Base-by-base conservation (phyloP, 2,888 invertebrate genomes). In the Drosophila ezoana region DNA sequence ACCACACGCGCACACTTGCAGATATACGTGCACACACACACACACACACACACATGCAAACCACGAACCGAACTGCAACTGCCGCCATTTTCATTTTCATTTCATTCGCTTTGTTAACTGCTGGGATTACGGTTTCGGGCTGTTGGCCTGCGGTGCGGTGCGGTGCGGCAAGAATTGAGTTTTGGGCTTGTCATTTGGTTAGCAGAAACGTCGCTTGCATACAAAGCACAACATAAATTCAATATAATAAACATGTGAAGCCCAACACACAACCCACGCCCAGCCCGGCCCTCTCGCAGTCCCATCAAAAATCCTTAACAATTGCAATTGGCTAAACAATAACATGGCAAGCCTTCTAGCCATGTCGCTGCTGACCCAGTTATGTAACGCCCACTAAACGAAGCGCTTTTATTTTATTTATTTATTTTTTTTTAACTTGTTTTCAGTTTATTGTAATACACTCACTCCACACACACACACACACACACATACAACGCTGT, bases 271-370 rank as follows among this genome's bases (percentile, higher is more conserved):
- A 28, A 28, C 28, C 16, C 5, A 14, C n/a, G 20, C 9, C 38
- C 23, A 4, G 1, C 23, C 3, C 8, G 1, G 20, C 1, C 28
- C 8, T n/a, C 43, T 18, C 28, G 33, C 38, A 61, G 32, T 40
- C 48, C 60, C 33, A 54, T 44, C 54, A 37, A 35, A 45, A 54
- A 54, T 54, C 23, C 44, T 74, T 61, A 66, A 66, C 79, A 78
- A 73, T 76, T 67, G 79, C 79, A 76, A 79, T 75, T 73, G 75
- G 72, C 72, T 56, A 69, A 72, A 78, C 69, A 73, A 64, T 65
- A 76, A 73, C 70, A 69, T 69, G 63, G 47, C 64, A 63, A 63
- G 53, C 41, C 57, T 49, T 23, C 40, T 38, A 33, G 16, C 43
- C 45, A 28, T 20, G 44, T 57, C 44, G 23, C 20, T 58, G 48